Base-by-base conservation (phyloP, 2,888 invertebrate genomes). In the Artemia sp. region DNA sequence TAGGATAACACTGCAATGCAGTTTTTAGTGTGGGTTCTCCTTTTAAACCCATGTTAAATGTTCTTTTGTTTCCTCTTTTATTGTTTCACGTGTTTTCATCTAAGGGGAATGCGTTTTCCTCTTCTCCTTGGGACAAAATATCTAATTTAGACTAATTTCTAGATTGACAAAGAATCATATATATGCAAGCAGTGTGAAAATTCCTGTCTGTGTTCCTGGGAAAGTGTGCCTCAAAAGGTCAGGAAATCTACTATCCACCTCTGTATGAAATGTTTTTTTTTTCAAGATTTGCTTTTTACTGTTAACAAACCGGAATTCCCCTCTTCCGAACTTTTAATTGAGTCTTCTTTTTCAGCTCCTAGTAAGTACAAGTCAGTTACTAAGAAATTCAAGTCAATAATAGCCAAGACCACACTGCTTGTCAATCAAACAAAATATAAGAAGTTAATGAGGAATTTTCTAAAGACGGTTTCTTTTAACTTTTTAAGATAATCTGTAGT, bases 251-350 rank as follows among this genome's bases (percentile, higher is more conserved):
- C 80, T 97, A 96, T 79, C 84, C 96, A 76, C 93, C 95, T 68
- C 81, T 98, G 74, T 99, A 99, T 80, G 98, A 98, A 80, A 95
- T 96, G 6, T 38, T 38, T 80, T 97, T 99, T 99, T 79, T 92
- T 99, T 68, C 93, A 97, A 77, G 98, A 99, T 82, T 82, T 99
- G 68, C 82, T 99, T 70, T 87, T 92, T 2, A 96, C 97, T 0
- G 94, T 97, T 5, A 97, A 98, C 79, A 96, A 95, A 79, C 98
- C 98, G 0, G 96, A 98, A 80, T 99, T 98, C 97, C 98, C 98
- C 52, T 96, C 97, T 8, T 92, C 98, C 50, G 98, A 99, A 78
- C 80, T 97, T 73, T 81, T 98, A 72, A 19, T 82, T 93, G 19
- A 91, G 90, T 76, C 81, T 93, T 70, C 82, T 93, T 67, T 92